These are phyloP conservation scores for Heteromyza rotundicornis DNA, from an alignment of 2,888 invertebrate species.

Conservation along the genomic window DNA sequence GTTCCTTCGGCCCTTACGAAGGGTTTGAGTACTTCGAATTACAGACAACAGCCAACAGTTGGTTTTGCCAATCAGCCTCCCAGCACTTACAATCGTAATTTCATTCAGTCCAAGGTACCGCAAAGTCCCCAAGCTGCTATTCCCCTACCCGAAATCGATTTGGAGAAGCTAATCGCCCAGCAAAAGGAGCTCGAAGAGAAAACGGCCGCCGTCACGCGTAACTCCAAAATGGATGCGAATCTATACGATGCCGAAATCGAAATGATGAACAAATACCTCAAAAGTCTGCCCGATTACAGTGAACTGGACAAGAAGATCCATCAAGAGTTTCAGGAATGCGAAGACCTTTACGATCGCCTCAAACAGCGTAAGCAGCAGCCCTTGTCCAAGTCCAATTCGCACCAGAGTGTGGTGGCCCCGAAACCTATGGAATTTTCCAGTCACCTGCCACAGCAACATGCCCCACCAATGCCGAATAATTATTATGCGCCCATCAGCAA, in stretches of 20 bases:
- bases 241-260: constrained; percentile 62
- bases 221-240: constrained; percentile 54
- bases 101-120: neutral
- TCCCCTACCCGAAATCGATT: constrained; percentile 37
- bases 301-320: constrained; percentile 61
- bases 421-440: constrained; percentile 7
- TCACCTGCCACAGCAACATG: constrained; percentile 4
- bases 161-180: constrained; percentile 50
- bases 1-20: neutral
- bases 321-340: constrained; percentile 62
- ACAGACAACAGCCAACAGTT: constrained; percentile 9
- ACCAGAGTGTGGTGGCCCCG: constrained; percentile 47
- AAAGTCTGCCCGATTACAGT: constrained; percentile 62
- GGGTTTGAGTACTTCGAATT: neutral
- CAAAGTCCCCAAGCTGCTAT: neutral
- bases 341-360: constrained; percentile 60
- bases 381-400: constrained; percentile 57
- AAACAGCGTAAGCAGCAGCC: constrained; percentile 52
- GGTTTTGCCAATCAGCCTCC: neutral
- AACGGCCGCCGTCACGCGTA: constrained; percentile 45
- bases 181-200: constrained; percentile 53
- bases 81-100: neutral
- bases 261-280: constrained; percentile 63
- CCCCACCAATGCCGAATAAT: constrained; percentile 6
- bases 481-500: neutral